Conservation (phyloP, 2,797 vertebrate genomes). For the Anas bahamensis region DNA sequence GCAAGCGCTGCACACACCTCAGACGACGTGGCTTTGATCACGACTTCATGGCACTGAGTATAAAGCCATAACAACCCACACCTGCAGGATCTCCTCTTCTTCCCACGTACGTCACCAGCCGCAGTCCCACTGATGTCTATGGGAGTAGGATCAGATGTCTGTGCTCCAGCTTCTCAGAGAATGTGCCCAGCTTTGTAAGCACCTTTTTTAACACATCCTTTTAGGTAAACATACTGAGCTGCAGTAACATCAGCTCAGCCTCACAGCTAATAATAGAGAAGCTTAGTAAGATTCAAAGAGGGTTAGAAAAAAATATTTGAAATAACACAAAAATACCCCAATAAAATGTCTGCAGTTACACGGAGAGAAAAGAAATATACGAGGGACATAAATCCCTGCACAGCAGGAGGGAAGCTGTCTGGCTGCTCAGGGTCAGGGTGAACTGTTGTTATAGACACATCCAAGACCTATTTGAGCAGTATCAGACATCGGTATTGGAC, state of each 20-base stretch:
- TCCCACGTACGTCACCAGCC: neutral
- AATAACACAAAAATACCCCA: neutral
- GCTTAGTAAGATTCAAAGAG: neutral
- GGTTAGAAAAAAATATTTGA: neutral
- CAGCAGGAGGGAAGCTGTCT: neutral
- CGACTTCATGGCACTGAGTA: neutral
- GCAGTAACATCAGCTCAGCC: neutral
- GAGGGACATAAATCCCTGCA: neutral
- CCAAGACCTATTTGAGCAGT: neutral
- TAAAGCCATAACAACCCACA: neutral
- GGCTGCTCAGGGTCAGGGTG: neutral
- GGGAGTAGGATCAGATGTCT: neutral
- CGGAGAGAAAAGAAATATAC: neutral
- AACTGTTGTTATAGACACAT: neutral
- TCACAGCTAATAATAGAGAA: neutral
- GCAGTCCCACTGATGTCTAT: neutral
- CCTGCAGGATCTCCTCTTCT: neutral
- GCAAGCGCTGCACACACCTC: fast-evolving
- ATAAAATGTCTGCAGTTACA: neutral
- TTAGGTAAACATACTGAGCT: neutral
- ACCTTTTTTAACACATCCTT: neutral
- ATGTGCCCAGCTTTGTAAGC: fast-evolving
- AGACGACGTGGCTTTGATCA: neutral
- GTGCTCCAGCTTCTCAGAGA: neutral
- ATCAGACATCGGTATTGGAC: neutral